Conservation (phyloP, 2,113 vertebrate species). For the Xerus inauris region DNA sequence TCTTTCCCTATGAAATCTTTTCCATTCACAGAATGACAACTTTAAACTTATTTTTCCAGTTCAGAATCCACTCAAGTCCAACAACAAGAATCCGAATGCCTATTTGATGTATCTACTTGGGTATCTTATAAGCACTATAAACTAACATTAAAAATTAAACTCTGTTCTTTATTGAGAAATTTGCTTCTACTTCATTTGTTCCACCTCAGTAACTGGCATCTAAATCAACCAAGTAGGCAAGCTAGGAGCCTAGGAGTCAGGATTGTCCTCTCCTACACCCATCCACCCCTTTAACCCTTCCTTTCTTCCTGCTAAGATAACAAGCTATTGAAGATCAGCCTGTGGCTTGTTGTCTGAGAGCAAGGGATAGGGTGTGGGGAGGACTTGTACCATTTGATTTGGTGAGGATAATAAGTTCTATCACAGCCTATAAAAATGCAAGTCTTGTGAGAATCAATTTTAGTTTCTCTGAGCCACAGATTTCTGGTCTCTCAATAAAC, state of each 20-base stretch:
- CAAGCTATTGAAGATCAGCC: neutral
- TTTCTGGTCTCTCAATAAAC: slow-evolving; percentile 37
- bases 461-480: slow-evolving; percentile 13
- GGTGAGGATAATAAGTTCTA: neutral
- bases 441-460: neutral
- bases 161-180: neutral
- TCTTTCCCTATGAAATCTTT: slow-evolving; percentile 14
- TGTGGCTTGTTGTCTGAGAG: neutral
- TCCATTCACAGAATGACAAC: neutral
- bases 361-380: neutral
- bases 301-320: neutral
- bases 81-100: neutral
- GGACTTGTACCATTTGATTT: neutral
- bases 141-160: slow-evolving; percentile 24
- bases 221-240: neutral
- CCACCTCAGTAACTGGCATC: neutral
- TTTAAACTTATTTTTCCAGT: neutral
- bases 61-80: neutral
- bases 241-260: neutral
- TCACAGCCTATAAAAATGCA: neutral
- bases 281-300: neutral
- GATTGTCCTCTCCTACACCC: neutral
- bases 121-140: neutral
- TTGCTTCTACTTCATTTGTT: slow-evolving; percentile 15
- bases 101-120: neutral